These are phyloP conservation scores for Ranitomeya variabilis DNA, from an alignment of 2,113 vertebrate species.

Conservation along the genomic window DNA sequence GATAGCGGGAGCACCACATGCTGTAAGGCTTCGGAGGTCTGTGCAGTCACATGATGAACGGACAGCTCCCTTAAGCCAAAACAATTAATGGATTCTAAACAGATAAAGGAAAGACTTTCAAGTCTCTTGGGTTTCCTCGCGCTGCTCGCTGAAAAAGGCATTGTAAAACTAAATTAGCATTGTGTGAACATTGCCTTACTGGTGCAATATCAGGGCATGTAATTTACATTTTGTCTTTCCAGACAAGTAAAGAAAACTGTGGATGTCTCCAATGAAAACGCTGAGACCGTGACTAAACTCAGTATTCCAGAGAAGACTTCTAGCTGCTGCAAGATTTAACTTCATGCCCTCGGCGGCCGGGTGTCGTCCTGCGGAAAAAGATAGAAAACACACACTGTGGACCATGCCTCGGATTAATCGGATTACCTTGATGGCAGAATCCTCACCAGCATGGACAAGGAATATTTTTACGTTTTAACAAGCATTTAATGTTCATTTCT, in stretches of 20 bases:
- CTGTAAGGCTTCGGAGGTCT: too few species aligned
- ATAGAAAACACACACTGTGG: background rate
- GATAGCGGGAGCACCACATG: too few species aligned
- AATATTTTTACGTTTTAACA: background rate
- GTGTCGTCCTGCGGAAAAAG: background rate
- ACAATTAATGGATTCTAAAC: background rate
- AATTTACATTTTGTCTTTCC: background rate
- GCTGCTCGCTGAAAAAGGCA: background rate
- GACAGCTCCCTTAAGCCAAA: background rate
- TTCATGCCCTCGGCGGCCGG: background rate
- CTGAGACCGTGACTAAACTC: slow-evolving; percentile 58
- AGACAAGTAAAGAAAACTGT: slow-evolving; percentile 72
- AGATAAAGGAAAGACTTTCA: background rate
- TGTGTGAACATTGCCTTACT: background rate
- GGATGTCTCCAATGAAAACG: slow-evolving; percentile 50
- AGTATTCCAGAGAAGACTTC: slow-evolving; percentile 54
- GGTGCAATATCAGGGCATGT: background rate
- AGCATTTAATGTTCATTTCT: background rate
- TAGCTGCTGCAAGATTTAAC: slow-evolving; percentile 67
- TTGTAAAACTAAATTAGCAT: background rate
- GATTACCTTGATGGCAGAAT: background rate
- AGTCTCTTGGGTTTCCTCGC: background rate
- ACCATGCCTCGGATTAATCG: background rate
- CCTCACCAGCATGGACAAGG: background rate
- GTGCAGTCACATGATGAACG: too few species aligned